These are phyloP conservation scores for Eledone cirrhosa DNA, from an alignment of 2,888 invertebrate species.

Conservation along the genomic window DNA sequence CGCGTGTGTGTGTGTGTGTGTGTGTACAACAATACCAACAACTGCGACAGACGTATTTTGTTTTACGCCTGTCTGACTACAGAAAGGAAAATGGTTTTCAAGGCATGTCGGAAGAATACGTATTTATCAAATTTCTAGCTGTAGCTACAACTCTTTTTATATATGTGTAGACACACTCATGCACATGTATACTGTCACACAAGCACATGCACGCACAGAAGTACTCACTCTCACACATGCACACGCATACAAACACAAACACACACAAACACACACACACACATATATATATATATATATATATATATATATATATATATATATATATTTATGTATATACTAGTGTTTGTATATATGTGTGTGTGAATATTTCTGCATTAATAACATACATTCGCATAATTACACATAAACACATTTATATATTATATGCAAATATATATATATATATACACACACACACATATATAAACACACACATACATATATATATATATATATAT, in stretches of 20 bases:
- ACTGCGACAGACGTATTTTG: no score
- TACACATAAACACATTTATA: neutral
- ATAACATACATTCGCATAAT: neutral
- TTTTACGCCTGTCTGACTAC: no score
- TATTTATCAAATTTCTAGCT: no score
- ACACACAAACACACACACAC: neutral
- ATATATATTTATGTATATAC: neutral
- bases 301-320: neutral
- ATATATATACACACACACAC: neutral
- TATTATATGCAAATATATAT: neutral
- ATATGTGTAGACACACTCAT: no score
- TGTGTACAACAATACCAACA: no score
- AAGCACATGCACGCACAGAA: no score
- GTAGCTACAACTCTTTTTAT: no score
- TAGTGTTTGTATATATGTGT: neutral
- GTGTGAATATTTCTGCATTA: neutral
- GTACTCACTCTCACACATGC: no score
- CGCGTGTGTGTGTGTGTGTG: neutral
- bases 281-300: neutral
- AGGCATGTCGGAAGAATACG: no score
- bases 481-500: neutral
- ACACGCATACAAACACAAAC: no score
- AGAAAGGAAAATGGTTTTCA: no score
- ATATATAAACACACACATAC: neutral
- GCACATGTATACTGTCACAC: no score